These are phyloP conservation scores for Callyntrura sp. DNA, from an alignment of 2,888 invertebrate species.

Conservation along the genomic window DNA sequence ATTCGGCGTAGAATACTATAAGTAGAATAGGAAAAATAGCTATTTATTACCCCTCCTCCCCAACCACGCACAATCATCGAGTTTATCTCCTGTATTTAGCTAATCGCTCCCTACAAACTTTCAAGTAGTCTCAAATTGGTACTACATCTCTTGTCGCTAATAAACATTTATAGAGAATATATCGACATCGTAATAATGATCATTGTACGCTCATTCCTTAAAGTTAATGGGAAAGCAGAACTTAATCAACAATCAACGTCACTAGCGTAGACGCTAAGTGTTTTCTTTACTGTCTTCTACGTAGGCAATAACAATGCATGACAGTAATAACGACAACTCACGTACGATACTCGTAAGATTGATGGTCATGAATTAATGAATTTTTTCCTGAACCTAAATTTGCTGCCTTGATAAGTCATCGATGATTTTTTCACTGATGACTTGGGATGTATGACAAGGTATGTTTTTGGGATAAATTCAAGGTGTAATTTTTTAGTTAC, in stretches of 20 bases:
- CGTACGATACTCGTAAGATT: constrained; percentile 27
- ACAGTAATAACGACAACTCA: constrained; percentile 41
- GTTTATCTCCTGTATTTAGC: background rate
- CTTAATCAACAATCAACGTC: constrained; percentile 34
- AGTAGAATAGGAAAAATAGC: no score
- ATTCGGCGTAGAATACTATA: no score
- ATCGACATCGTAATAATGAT: constrained; percentile 16
- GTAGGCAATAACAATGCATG: constrained; percentile 27
- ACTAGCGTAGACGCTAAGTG: background rate
- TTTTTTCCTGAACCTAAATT: background rate
- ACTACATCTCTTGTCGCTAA: background rate
- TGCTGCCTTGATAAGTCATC: constrained; percentile 14
- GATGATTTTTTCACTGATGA: background rate
- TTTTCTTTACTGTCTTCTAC: constrained; percentile 1
- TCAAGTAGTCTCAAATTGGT: background rate
- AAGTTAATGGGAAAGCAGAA: constrained; percentile 40
- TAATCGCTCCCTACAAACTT: background rate
- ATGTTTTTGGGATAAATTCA: background rate
- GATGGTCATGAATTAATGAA: constrained; percentile 55
- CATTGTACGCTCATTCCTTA: background rate
- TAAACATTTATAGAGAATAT: constrained; percentile 5
- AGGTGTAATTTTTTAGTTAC: background rate
- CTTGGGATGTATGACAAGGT: constrained; percentile 22
- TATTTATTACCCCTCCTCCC: no score
- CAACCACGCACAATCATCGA: no score